These are phyloP conservation scores for Deilephila elpenor DNA, from an alignment of 2,888 invertebrate species.

Conservation along the genomic window DNA sequence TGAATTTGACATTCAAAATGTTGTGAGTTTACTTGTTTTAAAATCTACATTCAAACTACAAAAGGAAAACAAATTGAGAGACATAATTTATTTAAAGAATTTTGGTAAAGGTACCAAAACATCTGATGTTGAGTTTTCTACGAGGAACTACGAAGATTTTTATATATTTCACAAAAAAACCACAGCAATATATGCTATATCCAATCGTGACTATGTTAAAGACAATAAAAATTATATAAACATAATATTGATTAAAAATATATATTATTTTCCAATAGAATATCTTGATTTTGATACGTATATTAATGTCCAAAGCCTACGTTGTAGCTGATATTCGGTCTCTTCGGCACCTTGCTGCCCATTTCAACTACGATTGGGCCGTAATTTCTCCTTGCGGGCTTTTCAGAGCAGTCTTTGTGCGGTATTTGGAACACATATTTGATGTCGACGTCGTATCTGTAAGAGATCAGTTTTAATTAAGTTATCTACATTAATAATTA, in stretches of 20 bases:
- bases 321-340: conserved; percentile 68
- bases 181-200: too few species aligned
- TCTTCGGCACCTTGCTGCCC: conserved; percentile 65
- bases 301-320: conserved; percentile 57
- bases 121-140: too few species aligned
- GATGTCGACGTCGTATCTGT: conserved; percentile 92
- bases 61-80: too few species aligned
- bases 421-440: conserved; percentile 93
- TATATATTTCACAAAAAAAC: too few species aligned
- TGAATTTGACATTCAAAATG: too few species aligned
- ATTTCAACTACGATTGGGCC: conserved; percentile 69
- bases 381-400: conserved; percentile 65
- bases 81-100: too few species aligned
- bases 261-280: conserved; percentile 15
- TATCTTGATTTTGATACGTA: conserved; percentile 16
- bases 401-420: conserved; percentile 87
- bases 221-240: neutral
- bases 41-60: too few species aligned
- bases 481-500: neutral
- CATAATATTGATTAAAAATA: neutral
- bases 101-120: too few species aligned
- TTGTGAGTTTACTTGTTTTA: too few species aligned
- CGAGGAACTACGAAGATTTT: too few species aligned
- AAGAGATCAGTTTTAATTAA: conserved; percentile 28
- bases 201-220: too few species aligned